A percentile compares a stretch with the other conserved stretches of the same genome.
phyloP scores from a whole-genome alignment of 2,113 vertebrate genomes.

The Hoplias malabaricus region DNA sequence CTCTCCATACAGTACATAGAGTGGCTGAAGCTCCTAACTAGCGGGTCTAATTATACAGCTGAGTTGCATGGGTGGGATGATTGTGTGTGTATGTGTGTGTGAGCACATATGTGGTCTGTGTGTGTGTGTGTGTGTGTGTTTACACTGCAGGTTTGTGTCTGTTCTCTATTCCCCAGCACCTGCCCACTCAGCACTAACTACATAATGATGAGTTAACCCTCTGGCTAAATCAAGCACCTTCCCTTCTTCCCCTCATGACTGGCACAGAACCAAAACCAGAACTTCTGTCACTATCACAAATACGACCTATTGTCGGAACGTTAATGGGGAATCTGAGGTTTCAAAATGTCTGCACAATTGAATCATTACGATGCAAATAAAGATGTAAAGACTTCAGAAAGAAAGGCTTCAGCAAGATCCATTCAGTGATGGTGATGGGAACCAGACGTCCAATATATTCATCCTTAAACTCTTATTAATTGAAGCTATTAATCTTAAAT shows the following conservation, averaged over 20 bases:
- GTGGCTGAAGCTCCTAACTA: slow-evolving; percentile 32
- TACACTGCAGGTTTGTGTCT: slow-evolving; percentile 21
- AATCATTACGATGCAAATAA: too few relatives aligned
- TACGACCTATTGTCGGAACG: too few relatives aligned
- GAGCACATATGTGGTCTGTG: slow-evolving; percentile 8
- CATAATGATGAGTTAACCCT: slow-evolving; percentile 21
- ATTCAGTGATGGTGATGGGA: too few relatives aligned
- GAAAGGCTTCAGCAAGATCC: too few relatives aligned
- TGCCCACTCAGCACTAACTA: slow-evolving; percentile 28
- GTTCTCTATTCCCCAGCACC: slow-evolving; percentile 1
- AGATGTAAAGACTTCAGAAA: too few relatives aligned
- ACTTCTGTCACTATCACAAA: too few relatives aligned
- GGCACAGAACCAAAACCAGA: too few relatives aligned
- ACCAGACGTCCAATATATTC: too few relatives aligned
- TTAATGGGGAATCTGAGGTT: too few relatives aligned
- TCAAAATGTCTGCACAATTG: too few relatives aligned
- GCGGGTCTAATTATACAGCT: slow-evolving; percentile 51
- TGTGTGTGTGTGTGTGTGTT: slow-evolving; percentile 21
- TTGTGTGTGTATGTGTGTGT: slow-evolving; percentile 47
- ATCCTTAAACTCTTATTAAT: too few relatives aligned
- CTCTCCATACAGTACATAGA: not conserved
- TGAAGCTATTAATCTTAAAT: too few relatives aligned
- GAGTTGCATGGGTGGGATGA: slow-evolving; percentile 49
- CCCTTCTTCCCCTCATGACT: not conserved
- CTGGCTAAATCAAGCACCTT: slow-evolving; percentile 28